Percentiles rank a stretch among this genome's conserved stretches.
These are phyloP conservation scores for Tetraneura akinire DNA, from an alignment of 1,140 invertebrate species.

Conservation along the genomic window DNA sequence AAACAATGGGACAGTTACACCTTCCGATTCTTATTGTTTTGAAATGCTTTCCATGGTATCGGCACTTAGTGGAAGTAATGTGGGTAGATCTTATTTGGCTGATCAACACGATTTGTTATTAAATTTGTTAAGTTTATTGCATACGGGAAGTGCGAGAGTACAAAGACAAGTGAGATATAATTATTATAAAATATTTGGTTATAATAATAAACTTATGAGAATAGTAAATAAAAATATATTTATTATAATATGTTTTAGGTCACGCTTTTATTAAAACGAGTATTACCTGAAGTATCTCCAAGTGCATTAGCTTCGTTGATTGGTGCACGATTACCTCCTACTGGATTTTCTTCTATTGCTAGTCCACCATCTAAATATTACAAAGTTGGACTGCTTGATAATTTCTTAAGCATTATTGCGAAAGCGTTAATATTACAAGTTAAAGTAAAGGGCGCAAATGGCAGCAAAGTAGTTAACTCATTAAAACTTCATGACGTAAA, in stretches of 20 bases:
- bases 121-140: slow-evolving; percentile 83
- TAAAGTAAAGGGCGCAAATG: slow-evolving; percentile 72
- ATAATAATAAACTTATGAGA: too few relatives aligned
- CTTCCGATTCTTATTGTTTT: slow-evolving; percentile 90
- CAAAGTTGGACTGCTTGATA: slow-evolving; percentile 74
- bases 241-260: slow-evolving; percentile 62
- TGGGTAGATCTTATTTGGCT: slow-evolving; percentile 86
- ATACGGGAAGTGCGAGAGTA: slow-evolving; percentile 91
- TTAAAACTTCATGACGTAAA: slow-evolving; percentile 65
- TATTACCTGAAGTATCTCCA: slow-evolving; percentile 80
- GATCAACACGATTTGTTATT: slow-evolving; percentile 82
- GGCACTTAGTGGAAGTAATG: slow-evolving; percentile 88
- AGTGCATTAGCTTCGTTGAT: slow-evolving; percentile 69
- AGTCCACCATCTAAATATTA: slow-evolving; percentile 56
- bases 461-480: slow-evolving; percentile 68
- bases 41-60: slow-evolving; percentile 95
- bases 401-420: slow-evolving; percentile 83
- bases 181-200: too few relatives aligned
- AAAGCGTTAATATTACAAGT: slow-evolving; percentile 86
- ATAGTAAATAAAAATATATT: not conserved
- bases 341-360: slow-evolving; percentile 77
- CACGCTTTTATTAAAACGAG: slow-evolving; percentile 74
- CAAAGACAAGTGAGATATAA: slow-evolving; percentile 75
- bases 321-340: slow-evolving; percentile 70
- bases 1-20: slow-evolving; percentile 60